Conservation (phyloP, 1,140 invertebrate genomes). For the Dinothrombium tinctorium region DNA sequence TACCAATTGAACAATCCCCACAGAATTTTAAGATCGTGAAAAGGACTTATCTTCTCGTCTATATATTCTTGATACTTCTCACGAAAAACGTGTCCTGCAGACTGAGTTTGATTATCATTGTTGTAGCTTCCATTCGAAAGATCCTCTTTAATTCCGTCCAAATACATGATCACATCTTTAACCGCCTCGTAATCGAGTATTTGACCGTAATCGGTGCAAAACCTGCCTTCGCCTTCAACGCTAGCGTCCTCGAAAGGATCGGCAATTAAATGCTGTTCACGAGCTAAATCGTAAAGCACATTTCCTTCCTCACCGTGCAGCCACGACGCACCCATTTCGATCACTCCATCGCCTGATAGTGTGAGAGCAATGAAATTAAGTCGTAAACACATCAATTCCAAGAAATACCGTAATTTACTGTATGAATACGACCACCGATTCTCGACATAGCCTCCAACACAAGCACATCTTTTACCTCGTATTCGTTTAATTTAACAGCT, state of each 20-base stretch:
- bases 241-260: constrained; percentile 7
- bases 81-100: not conserved
- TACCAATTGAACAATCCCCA: constrained; percentile 35
- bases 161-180: constrained; percentile 9
- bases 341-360: constrained; percentile 4
- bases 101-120: not conserved
- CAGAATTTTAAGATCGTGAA: constrained; percentile 16
- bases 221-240: constrained; percentile 14
- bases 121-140: constrained; percentile 2
- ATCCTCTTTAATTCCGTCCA: constrained; percentile 10
- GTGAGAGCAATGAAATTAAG: not conserved
- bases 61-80: not conserved
- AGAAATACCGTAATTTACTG: not conserved
- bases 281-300: constrained; percentile 31
- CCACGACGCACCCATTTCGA: constrained; percentile 28
- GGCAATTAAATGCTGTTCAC: constrained; percentile 21
- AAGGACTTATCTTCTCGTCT: not conserved
- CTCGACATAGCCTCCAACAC: constrained; percentile 22
- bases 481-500: constrained; percentile 19
- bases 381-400: not conserved
- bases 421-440: constrained; percentile 6
- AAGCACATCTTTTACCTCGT: constrained; percentile 18
- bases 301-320: constrained; percentile 24
- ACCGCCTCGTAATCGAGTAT: constrained; percentile 3
- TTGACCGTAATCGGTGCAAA: constrained; percentile 11